These are phyloP conservation scores for Deilephila porcellus DNA, from an alignment of 2,888 invertebrate genomes.

Conservation along the genomic window DNA sequence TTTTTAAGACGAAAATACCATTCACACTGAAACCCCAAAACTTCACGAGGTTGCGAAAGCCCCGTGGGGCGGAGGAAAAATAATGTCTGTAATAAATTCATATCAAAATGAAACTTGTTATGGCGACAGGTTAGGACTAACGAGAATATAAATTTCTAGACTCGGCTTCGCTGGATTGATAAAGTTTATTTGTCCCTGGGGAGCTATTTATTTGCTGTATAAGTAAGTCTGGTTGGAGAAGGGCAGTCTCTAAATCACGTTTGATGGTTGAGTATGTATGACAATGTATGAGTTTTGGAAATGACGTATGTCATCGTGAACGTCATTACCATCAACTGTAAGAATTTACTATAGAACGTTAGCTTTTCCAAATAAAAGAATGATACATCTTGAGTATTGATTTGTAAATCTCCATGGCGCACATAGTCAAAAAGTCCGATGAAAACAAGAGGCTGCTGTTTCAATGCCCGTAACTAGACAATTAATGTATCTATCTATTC, in stretches of 20 bases:
- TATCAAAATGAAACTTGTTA: conserved; percentile 34
- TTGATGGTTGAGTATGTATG: not conserved
- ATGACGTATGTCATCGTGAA: no score
- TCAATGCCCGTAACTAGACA: no score
- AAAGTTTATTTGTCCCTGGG: not conserved
- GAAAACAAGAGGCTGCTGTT: no score
- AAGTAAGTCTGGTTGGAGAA: not conserved
- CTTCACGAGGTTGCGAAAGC: conserved; percentile 32
- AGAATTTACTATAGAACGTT: no score
- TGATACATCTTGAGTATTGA: no score
- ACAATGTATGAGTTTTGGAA: no score
- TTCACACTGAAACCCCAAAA: conserved; percentile 37
- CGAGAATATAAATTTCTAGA: conserved; percentile 20
- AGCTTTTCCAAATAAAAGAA: no score
- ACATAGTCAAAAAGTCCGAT: no score
- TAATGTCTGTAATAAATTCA: conserved; percentile 45
- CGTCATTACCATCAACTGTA: no score
- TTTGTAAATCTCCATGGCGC: no score
- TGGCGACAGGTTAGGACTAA: conserved; percentile 10
- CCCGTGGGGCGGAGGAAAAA: conserved; percentile 35
- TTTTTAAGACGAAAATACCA: conserved; percentile 32
- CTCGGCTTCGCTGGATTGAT: not conserved
- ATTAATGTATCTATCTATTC: no score
- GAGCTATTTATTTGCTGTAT: not conserved
- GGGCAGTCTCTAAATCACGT: not conserved